phyloP scores from a whole-genome alignment of 2,888 invertebrate genomes.

The Scaptodrosophila latifasciaeformis region DNA sequence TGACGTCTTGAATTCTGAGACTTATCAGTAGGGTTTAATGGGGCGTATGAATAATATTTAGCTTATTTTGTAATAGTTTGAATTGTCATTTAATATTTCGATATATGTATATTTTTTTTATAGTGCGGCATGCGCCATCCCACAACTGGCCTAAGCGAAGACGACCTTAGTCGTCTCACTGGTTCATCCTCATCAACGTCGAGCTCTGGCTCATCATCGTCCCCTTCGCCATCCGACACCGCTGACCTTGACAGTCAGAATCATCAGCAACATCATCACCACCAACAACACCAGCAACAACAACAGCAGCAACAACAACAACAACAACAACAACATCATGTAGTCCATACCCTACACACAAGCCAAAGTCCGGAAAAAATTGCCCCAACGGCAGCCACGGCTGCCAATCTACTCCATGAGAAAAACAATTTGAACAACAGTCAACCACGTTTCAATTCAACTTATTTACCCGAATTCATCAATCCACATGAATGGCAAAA shows the following conservation, averaged over 20 bases:
- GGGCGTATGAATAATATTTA: too few relatives aligned
- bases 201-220: conserved; percentile 58
- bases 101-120: conserved; percentile 26
- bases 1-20: too few relatives aligned
- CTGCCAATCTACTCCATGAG: too few relatives aligned
- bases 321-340: conserved; percentile 29
- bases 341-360: conserved; percentile 29
- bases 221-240: conserved; percentile 66
- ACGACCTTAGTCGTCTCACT: conserved; percentile 76
- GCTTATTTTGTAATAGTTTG: too few relatives aligned
- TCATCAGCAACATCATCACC: conserved; percentile 47
- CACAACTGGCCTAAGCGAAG: conserved; percentile 75
- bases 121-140: conserved; percentile 77
- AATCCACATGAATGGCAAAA: conserved; percentile 75
- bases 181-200: conserved; percentile 74
- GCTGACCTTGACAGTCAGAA: too few relatives aligned
- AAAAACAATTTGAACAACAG: conserved; percentile 30
- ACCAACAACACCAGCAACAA: conserved; percentile 41
- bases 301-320: conserved; percentile 36
- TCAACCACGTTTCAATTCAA: conserved; percentile 67
- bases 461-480: conserved; percentile 75
- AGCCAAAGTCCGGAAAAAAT: conserved; percentile 36
- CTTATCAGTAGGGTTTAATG: too few relatives aligned
- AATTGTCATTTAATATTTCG: neutral
- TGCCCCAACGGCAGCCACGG: conserved; percentile 18